phyloP scores from a whole-genome alignment of 2,113 vertebrate genomes.

The Ammospiza nelsoni region DNA sequence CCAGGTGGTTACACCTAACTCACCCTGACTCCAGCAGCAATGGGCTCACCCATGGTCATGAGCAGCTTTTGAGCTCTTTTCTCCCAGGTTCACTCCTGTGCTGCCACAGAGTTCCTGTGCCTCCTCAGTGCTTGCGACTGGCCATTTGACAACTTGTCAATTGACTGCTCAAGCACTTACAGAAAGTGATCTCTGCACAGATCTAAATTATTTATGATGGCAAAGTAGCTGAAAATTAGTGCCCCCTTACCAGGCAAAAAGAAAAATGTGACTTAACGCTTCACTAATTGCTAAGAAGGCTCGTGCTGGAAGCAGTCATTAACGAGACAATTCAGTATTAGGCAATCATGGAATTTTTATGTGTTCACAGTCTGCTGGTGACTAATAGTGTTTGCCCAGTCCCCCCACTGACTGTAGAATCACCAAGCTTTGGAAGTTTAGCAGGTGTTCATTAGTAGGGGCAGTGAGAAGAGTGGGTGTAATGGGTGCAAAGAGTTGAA shows the following conservation, averaged over 20 bases:
- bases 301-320: slow-evolving; percentile 31
- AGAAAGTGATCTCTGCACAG: slow-evolving; percentile 9
- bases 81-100: not conserved
- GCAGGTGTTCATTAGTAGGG: not conserved
- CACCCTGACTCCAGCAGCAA: not conserved
- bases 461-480: not conserved
- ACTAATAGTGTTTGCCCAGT: not conserved
- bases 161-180: slow-evolving; percentile 44
- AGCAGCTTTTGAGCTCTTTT: not conserved
- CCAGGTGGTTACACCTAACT: not conserved
- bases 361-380: slow-evolving; percentile 1
- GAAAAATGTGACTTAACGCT: slow-evolving; percentile 19
- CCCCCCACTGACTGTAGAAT: not conserved
- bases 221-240: slow-evolving; percentile 60
- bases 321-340: not conserved
- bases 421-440: not conserved
- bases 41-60: not conserved
- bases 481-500: not conserved
- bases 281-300: slow-evolving; percentile 33
- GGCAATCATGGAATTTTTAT: not conserved
- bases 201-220: slow-evolving; percentile 57
- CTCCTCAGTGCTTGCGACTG: not conserved
- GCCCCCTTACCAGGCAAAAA: not conserved
- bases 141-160: slow-evolving; percentile 33
- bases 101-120: not conserved